Conservation (phyloP, 1,140 invertebrate species). For the Tachypleus tridentatus region DNA sequence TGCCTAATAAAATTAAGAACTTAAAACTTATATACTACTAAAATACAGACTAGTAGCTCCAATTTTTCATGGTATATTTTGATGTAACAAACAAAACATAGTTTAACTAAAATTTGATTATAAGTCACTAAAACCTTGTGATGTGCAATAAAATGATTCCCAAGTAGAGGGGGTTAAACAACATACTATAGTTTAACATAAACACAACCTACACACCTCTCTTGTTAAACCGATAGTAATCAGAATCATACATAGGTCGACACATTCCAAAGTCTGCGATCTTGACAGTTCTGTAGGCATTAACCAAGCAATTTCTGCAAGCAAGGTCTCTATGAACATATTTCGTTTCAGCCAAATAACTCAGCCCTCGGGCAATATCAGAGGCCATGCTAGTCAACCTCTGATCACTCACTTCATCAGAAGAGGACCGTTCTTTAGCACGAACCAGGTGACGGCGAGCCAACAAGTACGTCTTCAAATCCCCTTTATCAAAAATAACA, state of each 20-base stretch:
- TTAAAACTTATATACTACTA: too few relatives aligned
- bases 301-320: constrained; percentile 77
- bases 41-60: too few relatives aligned
- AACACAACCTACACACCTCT: constrained; percentile 43
- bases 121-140: too few relatives aligned
- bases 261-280: constrained; percentile 91
- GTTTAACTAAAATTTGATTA: too few relatives aligned
- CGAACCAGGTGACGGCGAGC: constrained; percentile 67
- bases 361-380: constrained; percentile 71
- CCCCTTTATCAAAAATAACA: constrained; percentile 37
- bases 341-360: constrained; percentile 61
- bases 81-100: too few relatives aligned
- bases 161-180: too few relatives aligned
- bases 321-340: constrained; percentile 77
- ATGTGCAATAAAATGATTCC: too few relatives aligned
- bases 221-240: constrained; percentile 75
- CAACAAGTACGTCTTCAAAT: constrained; percentile 75
- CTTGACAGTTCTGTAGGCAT: constrained; percentile 64
- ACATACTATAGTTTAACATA: not conserved
- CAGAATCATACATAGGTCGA: constrained; percentile 68
- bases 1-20: too few relatives aligned
- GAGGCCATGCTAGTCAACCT: constrained; percentile 70
- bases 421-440: constrained; percentile 46
- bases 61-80: too few relatives aligned
- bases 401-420: constrained; percentile 60